Conservation (phyloP, 1,140 invertebrate genomes). For the Anagrus nilaparvatae region DNA sequence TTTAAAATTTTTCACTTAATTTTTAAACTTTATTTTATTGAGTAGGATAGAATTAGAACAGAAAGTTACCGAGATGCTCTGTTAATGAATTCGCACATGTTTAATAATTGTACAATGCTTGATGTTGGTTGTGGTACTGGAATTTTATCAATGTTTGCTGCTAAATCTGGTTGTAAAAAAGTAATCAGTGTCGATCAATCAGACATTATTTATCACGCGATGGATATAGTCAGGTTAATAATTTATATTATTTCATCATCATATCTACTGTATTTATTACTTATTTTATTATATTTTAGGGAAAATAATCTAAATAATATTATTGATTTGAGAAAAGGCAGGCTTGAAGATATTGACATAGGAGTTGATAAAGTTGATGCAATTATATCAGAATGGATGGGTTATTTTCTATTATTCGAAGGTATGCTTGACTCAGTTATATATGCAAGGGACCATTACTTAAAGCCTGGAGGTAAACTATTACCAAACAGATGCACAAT, state of each 20-base stretch:
- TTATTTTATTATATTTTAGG: constrained; percentile 34
- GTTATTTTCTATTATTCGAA: constrained; percentile 96
- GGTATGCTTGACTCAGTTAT: constrained; percentile 93
- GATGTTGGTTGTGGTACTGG: constrained; percentile 97
- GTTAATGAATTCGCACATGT: constrained; percentile 60
- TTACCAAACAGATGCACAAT: constrained; percentile 86
- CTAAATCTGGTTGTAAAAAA: constrained; percentile 82
- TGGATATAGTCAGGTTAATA: constrained; percentile 68
- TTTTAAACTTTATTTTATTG: constrained; percentile 13
- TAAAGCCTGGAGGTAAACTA: constrained; percentile 68
- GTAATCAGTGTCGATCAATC: constrained; percentile 93
- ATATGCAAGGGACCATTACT: constrained; percentile 84
- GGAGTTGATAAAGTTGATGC: constrained; percentile 82
- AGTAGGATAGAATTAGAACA: constrained; percentile 82
- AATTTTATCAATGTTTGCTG: constrained; percentile 93
- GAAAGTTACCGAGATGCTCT: constrained; percentile 91
- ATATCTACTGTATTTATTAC: background rate
- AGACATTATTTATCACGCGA: constrained; percentile 76
- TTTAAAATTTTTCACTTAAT: constrained; percentile 7
- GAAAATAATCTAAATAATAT: constrained; percentile 66
- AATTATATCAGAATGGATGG: constrained; percentile 99
- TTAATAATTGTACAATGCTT: constrained; percentile 73
- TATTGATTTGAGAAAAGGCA: constrained; percentile 70
- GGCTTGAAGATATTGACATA: constrained; percentile 81
- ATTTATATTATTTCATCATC: constrained; percentile 33